Percentiles rank a stretch among this genome's conserved stretches.
phyloP scores from a whole-genome alignment of 2,113 vertebrate genomes.

The Rhinopithecus roxellana region DNA sequence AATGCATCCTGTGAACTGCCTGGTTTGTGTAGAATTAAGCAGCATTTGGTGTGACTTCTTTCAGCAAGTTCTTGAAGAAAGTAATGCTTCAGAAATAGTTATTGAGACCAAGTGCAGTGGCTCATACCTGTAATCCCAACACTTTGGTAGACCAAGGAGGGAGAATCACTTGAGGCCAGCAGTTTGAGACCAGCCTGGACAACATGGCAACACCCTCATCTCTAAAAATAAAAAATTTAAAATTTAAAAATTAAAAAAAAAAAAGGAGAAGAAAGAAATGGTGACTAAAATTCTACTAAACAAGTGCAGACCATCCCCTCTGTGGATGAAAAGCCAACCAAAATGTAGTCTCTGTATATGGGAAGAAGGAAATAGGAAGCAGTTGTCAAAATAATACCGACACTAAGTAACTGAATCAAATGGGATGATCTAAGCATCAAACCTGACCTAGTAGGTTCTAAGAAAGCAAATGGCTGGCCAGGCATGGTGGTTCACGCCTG shows the following conservation, averaged over 20 bases:
- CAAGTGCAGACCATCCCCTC: neutral
- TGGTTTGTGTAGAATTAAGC: neutral
- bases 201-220: too few relatives aligned
- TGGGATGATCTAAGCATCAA: neutral
- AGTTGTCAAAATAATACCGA: constrained; percentile 26
- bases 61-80: constrained; percentile 21
- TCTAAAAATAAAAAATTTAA: too few relatives aligned
- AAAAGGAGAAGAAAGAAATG: neutral
- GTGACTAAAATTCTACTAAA: neutral
- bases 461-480: neutral
- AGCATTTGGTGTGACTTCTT: neutral
- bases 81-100: neutral
- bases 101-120: neutral
- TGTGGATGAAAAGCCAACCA: neutral
- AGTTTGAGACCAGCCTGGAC: too few relatives aligned
- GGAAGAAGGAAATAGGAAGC: constrained; percentile 27
- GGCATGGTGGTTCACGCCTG: neutral
- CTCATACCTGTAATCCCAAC: too few relatives aligned
- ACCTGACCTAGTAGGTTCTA: neutral
- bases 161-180: too few relatives aligned
- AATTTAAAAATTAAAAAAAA: too few relatives aligned
- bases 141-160: too few relatives aligned
- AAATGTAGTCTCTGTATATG: neutral
- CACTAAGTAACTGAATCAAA: neutral
- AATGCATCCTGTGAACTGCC: neutral